Evolutionary conservation across 2,797 vertebrate species (phyloP).

Genomic region (Halcyon badia): DNA sequence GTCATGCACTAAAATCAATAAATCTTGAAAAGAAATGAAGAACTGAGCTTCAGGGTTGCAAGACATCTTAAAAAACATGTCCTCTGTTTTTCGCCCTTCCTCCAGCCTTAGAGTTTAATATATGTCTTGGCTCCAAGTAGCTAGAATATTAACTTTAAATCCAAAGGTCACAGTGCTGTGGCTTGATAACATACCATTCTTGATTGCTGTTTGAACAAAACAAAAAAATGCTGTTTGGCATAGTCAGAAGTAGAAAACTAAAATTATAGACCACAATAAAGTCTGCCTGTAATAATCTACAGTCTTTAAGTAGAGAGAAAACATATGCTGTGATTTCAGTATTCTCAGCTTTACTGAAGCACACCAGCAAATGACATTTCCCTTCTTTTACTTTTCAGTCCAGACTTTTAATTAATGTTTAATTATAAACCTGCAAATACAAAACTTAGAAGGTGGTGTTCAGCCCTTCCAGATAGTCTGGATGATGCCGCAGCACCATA

Average conservation of each 20-base stretch:
- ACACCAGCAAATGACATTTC: not conserved
- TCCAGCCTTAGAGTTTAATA: slow-evolving; percentile 40
- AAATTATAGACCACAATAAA: slow-evolving; percentile 64
- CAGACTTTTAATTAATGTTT: not conserved
- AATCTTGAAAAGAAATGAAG: slow-evolving; percentile 51
- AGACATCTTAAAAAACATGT: not conserved
- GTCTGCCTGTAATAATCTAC: slow-evolving; percentile 49
- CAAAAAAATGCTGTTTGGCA: slow-evolving; percentile 53
- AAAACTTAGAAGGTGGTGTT: not conserved
- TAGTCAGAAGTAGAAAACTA: slow-evolving; percentile 50
- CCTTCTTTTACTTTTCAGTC: not conserved
- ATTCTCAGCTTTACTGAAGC: not conserved
- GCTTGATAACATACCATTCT: slow-evolving; percentile 56
- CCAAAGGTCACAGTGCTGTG: slow-evolving; percentile 27
- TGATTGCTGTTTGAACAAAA: slow-evolving; percentile 53
- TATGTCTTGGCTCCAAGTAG: slow-evolving; percentile 37
- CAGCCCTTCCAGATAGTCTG: not conserved
- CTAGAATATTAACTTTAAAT: slow-evolving; percentile 30
- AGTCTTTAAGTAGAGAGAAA: slow-evolving; percentile 46
- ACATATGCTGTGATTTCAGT: slow-evolving; percentile 37
- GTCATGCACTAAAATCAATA: slow-evolving; percentile 25
- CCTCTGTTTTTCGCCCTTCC: slow-evolving; percentile 3
- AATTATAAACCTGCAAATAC: not conserved
- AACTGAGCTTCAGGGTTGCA: not conserved
- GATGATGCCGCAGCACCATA: not conserved